A percentile compares a stretch with the other conserved stretches of the same genome.
Evolutionary conservation across 2,888 invertebrate species (phyloP).

Genomic region (Poecilobothrus nobilitatus): DNA sequence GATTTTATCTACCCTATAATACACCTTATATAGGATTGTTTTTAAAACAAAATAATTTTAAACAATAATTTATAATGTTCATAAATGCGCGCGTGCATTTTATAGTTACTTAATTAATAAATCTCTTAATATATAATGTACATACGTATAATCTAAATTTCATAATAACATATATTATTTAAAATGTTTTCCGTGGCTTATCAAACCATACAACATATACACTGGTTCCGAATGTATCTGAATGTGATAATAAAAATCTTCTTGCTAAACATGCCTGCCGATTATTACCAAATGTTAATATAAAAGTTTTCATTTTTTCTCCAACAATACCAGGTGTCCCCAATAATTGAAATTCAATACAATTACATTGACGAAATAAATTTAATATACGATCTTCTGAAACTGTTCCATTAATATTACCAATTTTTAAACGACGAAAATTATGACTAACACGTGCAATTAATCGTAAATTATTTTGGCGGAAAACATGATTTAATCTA

Average conservation of each 20-base stretch:
- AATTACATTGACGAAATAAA: not conserved
- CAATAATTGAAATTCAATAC: not conserved
- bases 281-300: constrained; percentile 2
- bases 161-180: too few relatives aligned
- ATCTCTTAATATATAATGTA: too few relatives aligned
- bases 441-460: not conserved
- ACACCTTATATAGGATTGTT: too few relatives aligned
- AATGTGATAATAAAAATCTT: not conserved
- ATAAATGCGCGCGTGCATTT: too few relatives aligned
- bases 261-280: constrained; percentile 5
- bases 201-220: constrained; percentile 7
- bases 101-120: too few relatives aligned
- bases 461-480: not conserved
- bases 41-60: too few relatives aligned
- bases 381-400: not conserved
- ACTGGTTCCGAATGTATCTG: not conserved
- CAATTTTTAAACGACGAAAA: constrained; percentile 1
- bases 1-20: too few relatives aligned
- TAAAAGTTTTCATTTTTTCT: not conserved
- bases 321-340: not conserved
- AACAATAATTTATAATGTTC: too few relatives aligned
- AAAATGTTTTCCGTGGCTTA: not conserved
- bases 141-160: too few relatives aligned
- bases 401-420: not conserved
- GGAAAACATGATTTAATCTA: not conserved